Evolutionary conservation across 1,140 invertebrate species (phyloP).

Genomic region (Drosophila bipectinata): DNA sequence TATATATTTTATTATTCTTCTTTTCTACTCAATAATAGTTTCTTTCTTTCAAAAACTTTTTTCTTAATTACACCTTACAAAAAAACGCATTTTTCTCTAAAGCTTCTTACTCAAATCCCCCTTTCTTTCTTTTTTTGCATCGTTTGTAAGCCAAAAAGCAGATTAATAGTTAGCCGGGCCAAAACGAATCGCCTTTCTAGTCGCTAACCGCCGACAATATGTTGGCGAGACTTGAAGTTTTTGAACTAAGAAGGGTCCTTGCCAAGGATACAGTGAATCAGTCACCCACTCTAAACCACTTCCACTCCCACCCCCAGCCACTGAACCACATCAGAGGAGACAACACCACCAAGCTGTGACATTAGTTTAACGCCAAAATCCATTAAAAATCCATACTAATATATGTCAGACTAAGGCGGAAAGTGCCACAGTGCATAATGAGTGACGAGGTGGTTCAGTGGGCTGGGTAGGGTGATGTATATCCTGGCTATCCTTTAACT

Average conservation of each 20-base stretch:
- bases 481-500: slow-evolving; percentile 12
- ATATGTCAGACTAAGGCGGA: slow-evolving; percentile 70
- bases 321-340: slow-evolving; percentile 52
- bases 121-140: not conserved
- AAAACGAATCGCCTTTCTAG: slow-evolving; percentile 83
- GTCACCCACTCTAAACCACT: not conserved
- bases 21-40: no score
- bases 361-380: slow-evolving; percentile 79
- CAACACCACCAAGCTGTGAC: slow-evolving; percentile 51
- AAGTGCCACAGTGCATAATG: slow-evolving; percentile 74
- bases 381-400: slow-evolving; percentile 83
- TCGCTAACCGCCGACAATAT: slow-evolving; percentile 79
- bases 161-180: slow-evolving; percentile 81
- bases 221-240: slow-evolving; percentile 53
- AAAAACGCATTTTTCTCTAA: no score
- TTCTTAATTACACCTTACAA: no score
- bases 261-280: not conserved
- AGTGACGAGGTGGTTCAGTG: slow-evolving; percentile 50
- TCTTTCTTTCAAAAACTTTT: no score
- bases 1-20: no score
- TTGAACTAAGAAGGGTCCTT: not conserved
- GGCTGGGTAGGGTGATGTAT: slow-evolving; percentile 1
- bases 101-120: not conserved
- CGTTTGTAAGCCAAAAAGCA: slow-evolving; percentile 13
- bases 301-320: slow-evolving; percentile 16